Base-by-base conservation (phyloP, 2,797 vertebrate species). In the Yasuhikotakia modesta region DNA sequence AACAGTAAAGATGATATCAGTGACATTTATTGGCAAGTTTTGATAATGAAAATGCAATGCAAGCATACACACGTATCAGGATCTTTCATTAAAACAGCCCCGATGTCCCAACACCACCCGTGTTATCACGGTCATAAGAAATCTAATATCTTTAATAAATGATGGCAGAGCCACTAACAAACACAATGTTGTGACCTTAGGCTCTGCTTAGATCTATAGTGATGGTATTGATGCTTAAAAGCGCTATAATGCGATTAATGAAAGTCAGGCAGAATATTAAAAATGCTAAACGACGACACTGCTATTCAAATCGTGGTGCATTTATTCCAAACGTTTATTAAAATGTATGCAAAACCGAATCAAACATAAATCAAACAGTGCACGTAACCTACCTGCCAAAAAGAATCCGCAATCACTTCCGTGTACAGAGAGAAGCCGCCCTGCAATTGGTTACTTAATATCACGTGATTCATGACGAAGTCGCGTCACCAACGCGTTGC, bases 391-490 rank as follows among this genome's bases (percentile, higher is more conserved):
- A 88, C 85, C 86, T 88, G 83, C 69, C 73, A 66, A 39, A 61
- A 76, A 82, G 39, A 84, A 85, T 71, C 81, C 78, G 79, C 70
- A 76, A 78, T 70, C 30, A 86, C 57, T 93, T 91, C 91, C 90
- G 91, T 88, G 87, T 87, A 79, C 73, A 64, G 3, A n/a, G 57
- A 48, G 17, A 83, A 21, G 2, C 1, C 50, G 75, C 64, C 6
- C 30, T 77, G 35, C 85, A 58, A 90, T 92, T 93, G 90, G 92
- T 57, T 71, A 27, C 1, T 45, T 12, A 7, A 0, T 0, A n/a
- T 4, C 86, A 87, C 21, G 85, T 89, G 86, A 77, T 0, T 8
- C 19, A 19, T 78, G 30, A 69, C 82, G 79, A 2, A 73, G 72
- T 74, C 63, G 46, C 32, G 35, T 10, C 5, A 1, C 32, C n/a